Conservation (phyloP, 2,797 vertebrate genomes). For the Leptodactylus fallax region DNA sequence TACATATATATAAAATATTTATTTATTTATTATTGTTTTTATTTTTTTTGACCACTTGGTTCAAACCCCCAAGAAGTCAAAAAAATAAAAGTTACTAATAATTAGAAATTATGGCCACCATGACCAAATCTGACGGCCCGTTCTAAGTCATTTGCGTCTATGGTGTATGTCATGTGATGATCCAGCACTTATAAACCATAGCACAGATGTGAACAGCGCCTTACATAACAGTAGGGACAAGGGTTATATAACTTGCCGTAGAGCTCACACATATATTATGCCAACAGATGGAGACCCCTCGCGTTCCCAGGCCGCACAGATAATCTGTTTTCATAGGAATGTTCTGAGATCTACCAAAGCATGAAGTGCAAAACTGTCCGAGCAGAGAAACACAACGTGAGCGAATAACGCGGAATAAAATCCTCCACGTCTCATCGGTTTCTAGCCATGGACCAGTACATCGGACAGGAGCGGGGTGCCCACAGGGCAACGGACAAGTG, state of each 20-base stretch:
- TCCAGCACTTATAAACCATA: no score
- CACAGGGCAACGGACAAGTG: neutral
- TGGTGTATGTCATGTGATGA: no score
- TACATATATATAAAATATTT: no score
- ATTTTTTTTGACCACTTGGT: no score
- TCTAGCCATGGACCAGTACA: neutral
- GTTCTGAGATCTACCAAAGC: neutral
- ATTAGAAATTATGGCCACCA: no score
- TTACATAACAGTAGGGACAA: neutral
- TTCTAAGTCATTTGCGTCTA: no score
- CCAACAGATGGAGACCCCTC: neutral
- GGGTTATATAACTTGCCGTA: neutral
- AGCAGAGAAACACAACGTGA: no score
- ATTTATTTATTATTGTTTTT: no score
- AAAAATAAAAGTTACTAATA: no score
- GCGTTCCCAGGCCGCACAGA: neutral
- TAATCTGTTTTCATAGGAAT: neutral
- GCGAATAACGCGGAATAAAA: neutral
- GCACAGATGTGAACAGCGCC: neutral
- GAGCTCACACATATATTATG: neutral
- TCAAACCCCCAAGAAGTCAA: no score
- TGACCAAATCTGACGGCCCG: no score
- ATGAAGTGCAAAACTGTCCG: neutral
- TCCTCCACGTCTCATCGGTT: neutral
- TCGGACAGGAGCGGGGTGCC: neutral